Base-by-base conservation (phyloP, 2,113 vertebrate genomes). In the Uria aalge region DNA sequence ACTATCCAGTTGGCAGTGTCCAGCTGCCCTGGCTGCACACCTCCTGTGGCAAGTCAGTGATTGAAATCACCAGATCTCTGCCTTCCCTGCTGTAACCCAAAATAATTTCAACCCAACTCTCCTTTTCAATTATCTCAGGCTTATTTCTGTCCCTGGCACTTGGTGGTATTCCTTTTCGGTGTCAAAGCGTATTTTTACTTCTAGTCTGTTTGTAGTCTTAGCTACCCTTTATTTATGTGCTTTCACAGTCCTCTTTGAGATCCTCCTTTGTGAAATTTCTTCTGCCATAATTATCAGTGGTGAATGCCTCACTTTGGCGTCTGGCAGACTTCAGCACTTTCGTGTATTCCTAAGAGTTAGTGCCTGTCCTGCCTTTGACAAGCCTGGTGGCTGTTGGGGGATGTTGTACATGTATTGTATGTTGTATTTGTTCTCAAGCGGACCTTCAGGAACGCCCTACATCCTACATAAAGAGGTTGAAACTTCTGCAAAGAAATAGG, bases 51-150 rank as follows among this genome's bases (percentile, higher is more conserved):
- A 89, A 89, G 74, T 36, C 84, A 85, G 56, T 72, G 84, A 91
- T 8, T 94, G 87, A 85, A 94, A 67, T 92, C 73, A 92, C 76
- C 86, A 94, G 63, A 90, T 94, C 55, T 96, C 55, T 76, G 78
- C 71, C 88, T 93, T 85, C 78, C 71, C 62, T 90, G 71, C 88
- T 84, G 69, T 73, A 91, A 76, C 76, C 75, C 80, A 73, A 82
- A 87, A 94, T 94, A 93, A 85, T 92, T 87, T 73, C 77, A 95
- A 11, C 55, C 27, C 69, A 90, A 4, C 64, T 85, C 91, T 96
- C 41, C 85, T 84, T 97, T 97, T 96, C 93, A 96, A 95, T 97
- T 97, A 95, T 90, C 92, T 80, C 79, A 60, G 64, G 36, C 77
- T 92, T 68, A 26, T 90, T 95, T 81, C 82, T 97, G 11, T 76